Conservation (phyloP, 2,888 invertebrate species). For the Polydrusus tereticollis region DNA sequence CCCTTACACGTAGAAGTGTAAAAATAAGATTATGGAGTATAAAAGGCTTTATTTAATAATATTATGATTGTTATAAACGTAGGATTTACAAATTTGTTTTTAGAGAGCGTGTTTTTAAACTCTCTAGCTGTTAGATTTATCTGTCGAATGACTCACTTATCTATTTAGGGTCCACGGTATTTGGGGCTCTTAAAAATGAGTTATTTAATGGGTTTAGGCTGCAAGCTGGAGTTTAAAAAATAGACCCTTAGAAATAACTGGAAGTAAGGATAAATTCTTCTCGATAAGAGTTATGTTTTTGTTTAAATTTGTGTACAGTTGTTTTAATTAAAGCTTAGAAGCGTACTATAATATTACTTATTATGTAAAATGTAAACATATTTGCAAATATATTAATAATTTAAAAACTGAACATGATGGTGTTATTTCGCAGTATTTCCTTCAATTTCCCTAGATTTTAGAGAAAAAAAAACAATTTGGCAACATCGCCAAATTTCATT, state of each 20-base stretch:
- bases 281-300: conserved; percentile 44
- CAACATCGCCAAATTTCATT: no score
- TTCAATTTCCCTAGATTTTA: no score
- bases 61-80: conserved; percentile 40
- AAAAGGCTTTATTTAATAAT: conserved; percentile 48
- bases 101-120: conserved; percentile 5
- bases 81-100: conserved; percentile 24
- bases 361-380: conserved; percentile 47
- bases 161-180: neutral
- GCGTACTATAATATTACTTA: conserved; percentile 38
- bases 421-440: no score
- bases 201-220: neutral
- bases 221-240: neutral
- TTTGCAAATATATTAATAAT: conserved; percentile 48
- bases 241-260: conserved; percentile 1
- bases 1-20: conserved; percentile 23
- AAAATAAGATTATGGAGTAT: conserved; percentile 39
- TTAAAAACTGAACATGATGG: neutral
- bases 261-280: conserved; percentile 31
- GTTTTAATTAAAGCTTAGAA: conserved; percentile 42
- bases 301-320: conserved; percentile 48
- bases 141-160: neutral
- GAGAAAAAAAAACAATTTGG: no score
- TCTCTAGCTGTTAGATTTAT: neutral
- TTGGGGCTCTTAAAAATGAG: no score